phyloP scores from a whole-genome alignment of 64 coral and sea anemone species.

The Stylophora pistillata region DNA sequence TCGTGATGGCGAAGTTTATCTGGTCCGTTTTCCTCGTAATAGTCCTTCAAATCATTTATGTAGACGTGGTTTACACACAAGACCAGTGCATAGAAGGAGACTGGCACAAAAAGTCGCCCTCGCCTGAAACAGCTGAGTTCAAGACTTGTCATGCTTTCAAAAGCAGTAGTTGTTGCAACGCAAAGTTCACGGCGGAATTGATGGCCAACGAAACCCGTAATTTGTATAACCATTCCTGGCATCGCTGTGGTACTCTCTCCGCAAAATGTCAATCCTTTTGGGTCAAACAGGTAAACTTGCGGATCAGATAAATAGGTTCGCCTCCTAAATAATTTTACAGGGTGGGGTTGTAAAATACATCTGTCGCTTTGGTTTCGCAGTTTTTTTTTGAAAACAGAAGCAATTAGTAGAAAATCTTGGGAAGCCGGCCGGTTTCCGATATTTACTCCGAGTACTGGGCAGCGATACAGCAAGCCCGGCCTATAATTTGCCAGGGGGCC shows the following conservation, averaged over 20 bases:
- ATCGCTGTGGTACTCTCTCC: constrained; percentile 40
- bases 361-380: too few relatives aligned
- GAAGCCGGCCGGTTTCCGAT: too few relatives aligned
- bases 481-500: too few relatives aligned
- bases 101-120: constrained; percentile 42
- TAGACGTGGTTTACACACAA: neutral
- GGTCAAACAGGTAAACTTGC: constrained; percentile 41
- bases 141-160: constrained; percentile 31
- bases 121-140: constrained; percentile 25
- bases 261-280: constrained; percentile 43
- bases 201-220: constrained; percentile 17
- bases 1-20: neutral
- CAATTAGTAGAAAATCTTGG: too few relatives aligned
- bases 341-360: too few relatives aligned
- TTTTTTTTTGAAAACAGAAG: too few relatives aligned
- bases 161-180: constrained; percentile 28
- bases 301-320: neutral
- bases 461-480: too few relatives aligned
- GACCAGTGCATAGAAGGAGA: constrained; percentile 30
- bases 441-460: too few relatives aligned
- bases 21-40: neutral
- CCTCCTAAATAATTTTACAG: neutral
- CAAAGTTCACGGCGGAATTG: constrained; percentile 47
- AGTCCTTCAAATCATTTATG: neutral
- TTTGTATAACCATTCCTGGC: constrained; percentile 66